phyloP scores from a whole-genome alignment of 2,888 invertebrate species.

The Amphipyra tragopoginis region DNA sequence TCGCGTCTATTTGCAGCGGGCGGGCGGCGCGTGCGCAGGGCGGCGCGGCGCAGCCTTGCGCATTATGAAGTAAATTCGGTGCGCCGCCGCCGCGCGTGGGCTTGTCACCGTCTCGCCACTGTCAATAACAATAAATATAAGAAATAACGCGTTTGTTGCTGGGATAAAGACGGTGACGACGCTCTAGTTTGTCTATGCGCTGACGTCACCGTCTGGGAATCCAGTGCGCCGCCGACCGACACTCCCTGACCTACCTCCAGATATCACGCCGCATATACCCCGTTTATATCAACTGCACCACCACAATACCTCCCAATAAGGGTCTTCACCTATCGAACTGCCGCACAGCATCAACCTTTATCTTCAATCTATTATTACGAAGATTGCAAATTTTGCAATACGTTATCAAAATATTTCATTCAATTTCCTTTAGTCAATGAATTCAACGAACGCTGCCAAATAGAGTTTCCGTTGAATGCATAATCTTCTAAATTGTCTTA shows the following conservation, averaged over 20 bases:
- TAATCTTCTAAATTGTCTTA: neutral
- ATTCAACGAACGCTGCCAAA: neutral
- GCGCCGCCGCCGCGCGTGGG: constrained; percentile 79
- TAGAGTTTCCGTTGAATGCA: neutral
- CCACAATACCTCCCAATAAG: constrained; percentile 18
- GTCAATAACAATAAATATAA: constrained; percentile 88
- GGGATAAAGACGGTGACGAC: constrained; percentile 84
- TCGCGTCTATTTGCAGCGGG: constrained; percentile 75
- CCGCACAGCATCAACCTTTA: too few species aligned
- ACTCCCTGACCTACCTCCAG: constrained; percentile 88
- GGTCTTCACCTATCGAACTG: neutral
- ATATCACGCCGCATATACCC: constrained; percentile 64
- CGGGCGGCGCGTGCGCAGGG: constrained; percentile 68
- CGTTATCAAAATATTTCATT: neutral
- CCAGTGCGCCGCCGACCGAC: constrained; percentile 76
- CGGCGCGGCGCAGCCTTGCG: constrained; percentile 68
- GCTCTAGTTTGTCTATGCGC: constrained; percentile 87
- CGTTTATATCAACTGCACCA: constrained; percentile 34
- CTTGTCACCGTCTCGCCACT: constrained; percentile 87
- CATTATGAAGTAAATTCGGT: constrained; percentile 75
- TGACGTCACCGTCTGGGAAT: constrained; percentile 89
- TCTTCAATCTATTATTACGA: neutral
- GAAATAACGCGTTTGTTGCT: constrained; percentile 84
- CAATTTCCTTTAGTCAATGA: neutral
- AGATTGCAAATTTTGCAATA: neutral